These are phyloP conservation scores for Bos indicus DNA, from an alignment of 2,113 vertebrate genomes.

Conservation along the genomic window DNA sequence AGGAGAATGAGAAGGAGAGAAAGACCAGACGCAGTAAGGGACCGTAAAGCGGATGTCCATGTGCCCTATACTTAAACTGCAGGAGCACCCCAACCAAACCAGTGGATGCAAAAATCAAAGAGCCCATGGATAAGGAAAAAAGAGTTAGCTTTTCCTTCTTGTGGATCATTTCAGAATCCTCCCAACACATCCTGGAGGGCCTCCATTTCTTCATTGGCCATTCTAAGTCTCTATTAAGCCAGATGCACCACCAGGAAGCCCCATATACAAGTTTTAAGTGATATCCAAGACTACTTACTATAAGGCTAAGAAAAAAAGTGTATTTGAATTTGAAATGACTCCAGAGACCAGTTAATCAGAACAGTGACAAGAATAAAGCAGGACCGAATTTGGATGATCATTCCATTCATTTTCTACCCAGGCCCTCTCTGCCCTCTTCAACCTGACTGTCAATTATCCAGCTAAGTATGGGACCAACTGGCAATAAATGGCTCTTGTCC, in stretches of 20 bases:
- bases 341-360: constrained; percentile 27
- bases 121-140: not conserved
- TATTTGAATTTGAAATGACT: constrained; percentile 29
- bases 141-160: not conserved
- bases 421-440: not conserved
- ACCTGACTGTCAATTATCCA: not conserved
- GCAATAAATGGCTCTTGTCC: not conserved
- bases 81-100: not conserved
- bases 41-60: not conserved
- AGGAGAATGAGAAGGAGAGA: not conserved
- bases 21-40: not conserved
- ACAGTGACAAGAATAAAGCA: constrained; percentile 16
- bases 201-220: not conserved
- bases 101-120: not conserved
- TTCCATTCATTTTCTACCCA: not conserved
- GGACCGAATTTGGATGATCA: not conserved
- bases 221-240: not conserved
- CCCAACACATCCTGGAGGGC: not conserved
- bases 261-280: not conserved
- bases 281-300: not conserved
- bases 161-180: not conserved
- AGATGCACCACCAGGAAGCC: not conserved
- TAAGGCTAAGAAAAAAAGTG: constrained; percentile 9
- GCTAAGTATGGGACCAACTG: not conserved
- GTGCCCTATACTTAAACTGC: not conserved